phyloP scores from a whole-genome alignment of 2,888 invertebrate genomes.

The Aspidiotus destructor region DNA sequence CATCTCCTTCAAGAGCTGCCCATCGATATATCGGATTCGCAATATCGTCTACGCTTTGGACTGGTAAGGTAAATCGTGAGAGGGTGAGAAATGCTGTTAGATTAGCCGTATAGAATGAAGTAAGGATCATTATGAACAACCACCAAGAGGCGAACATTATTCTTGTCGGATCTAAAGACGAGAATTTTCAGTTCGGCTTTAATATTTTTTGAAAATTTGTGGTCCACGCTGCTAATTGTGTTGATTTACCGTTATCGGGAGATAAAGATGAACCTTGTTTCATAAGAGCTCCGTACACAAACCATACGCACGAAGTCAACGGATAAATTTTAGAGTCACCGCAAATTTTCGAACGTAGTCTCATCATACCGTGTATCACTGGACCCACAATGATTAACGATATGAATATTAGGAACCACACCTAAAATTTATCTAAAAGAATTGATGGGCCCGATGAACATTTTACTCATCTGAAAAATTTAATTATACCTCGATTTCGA shows the following conservation, averaged over 20 bases:
- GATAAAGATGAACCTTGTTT: conserved; percentile 74
- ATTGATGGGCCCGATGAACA: too few relatives aligned
- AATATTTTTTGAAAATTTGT: too few relatives aligned
- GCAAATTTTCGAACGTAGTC: conserved; percentile 50
- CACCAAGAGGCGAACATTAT: conserved; percentile 83
- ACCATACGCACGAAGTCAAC: conserved; percentile 69
- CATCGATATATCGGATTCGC: conserved; percentile 56
- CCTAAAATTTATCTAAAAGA: conserved; percentile 37
- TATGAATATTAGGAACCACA: conserved; percentile 62
- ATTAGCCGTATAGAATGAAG: conserved; percentile 84
- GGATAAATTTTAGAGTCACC: conserved; percentile 51
- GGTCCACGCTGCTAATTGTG: too few relatives aligned
- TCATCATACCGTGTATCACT: conserved; percentile 60
- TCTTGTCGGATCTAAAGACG: conserved; percentile 63
- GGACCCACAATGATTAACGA: conserved; percentile 68
- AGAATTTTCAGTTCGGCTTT: conserved; percentile 5
- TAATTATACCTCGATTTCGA: conserved; percentile 48
- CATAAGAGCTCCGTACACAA: conserved; percentile 74
- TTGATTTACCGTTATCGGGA: conserved; percentile 60
- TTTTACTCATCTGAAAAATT: too few relatives aligned
- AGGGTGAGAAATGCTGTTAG: conserved; percentile 78
- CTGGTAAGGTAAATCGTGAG: conserved; percentile 72
- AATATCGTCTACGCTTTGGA: conserved; percentile 59
- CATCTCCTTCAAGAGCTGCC: conserved; percentile 59
- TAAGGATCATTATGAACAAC: conserved; percentile 77